Conservation (phyloP, 2,888 invertebrate species). For the Nomada hirtipes region DNA sequence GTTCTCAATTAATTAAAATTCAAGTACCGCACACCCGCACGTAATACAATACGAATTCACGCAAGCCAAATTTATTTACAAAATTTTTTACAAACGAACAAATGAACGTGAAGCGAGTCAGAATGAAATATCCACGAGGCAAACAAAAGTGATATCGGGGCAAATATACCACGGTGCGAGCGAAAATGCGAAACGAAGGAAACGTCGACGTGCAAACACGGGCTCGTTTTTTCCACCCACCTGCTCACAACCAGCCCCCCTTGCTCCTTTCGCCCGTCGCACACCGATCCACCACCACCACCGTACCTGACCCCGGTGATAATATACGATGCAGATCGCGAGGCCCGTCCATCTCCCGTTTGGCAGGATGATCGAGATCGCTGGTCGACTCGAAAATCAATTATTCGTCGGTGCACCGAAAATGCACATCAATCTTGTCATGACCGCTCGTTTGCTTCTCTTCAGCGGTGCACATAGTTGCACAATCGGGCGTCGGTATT, state of each 20-base stretch:
- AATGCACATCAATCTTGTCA: slow-evolving; percentile 75
- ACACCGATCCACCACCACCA: too few relatives aligned
- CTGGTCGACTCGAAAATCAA: slow-evolving; percentile 74
- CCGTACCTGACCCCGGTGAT: slow-evolving; percentile 16
- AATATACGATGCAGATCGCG: slow-evolving; percentile 63
- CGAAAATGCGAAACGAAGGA: slow-evolving; percentile 14
- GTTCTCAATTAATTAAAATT: too few relatives aligned
- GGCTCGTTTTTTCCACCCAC: slow-evolving; percentile 2
- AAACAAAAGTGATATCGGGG: neutral
- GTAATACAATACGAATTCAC: too few relatives aligned
- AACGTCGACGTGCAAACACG: slow-evolving; percentile 7
- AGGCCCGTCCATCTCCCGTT: slow-evolving; percentile 60
- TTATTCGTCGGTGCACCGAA: slow-evolving; percentile 74
- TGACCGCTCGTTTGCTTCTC: slow-evolving; percentile 68
- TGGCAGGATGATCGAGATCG: slow-evolving; percentile 71
- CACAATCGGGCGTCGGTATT: slow-evolving; percentile 58
- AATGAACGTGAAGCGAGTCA: neutral
- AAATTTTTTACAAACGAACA: too few relatives aligned
- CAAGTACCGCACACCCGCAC: too few relatives aligned
- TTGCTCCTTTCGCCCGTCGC: neutral
- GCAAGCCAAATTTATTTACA: too few relatives aligned
- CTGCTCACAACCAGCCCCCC: too few relatives aligned
- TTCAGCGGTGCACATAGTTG: slow-evolving; percentile 61
- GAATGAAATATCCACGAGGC: too few relatives aligned
- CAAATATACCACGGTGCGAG: neutral